Percentiles rank a stretch among this genome's conserved stretches.
Conservation (phyloP, 2,113 vertebrate genomes). For the Silurus asotus region DNA sequence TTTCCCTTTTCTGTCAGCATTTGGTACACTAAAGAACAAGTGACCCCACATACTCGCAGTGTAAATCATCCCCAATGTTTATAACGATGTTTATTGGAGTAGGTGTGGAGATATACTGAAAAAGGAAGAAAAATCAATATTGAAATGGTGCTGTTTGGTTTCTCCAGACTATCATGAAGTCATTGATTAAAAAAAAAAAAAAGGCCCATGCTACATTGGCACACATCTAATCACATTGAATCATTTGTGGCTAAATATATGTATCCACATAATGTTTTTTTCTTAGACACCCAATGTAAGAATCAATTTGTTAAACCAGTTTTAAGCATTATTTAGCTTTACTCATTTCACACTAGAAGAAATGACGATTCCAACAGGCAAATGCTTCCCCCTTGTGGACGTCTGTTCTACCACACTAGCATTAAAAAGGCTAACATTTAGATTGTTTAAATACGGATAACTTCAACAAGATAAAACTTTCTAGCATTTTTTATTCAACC, state of each 20-base stretch:
- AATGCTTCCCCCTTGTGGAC: constrained; percentile 32
- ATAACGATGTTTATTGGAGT: background rate
- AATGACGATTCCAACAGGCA: background rate
- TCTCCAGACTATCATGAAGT: background rate
- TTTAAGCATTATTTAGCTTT: background rate
- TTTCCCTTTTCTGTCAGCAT: background rate
- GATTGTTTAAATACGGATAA: background rate
- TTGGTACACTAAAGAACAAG: background rate
- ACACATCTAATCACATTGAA: background rate
- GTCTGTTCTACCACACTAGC: background rate
- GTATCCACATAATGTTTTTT: background rate
- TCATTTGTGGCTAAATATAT: background rate
- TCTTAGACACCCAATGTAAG: background rate
- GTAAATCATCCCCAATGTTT: background rate
- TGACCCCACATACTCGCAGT: background rate
- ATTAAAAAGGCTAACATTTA: background rate
- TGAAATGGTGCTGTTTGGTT: background rate
- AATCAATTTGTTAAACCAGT: background rate
- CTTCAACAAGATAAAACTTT: background rate
- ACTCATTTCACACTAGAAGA: background rate
- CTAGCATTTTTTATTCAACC: background rate
- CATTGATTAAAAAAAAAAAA: background rate
- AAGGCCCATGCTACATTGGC: background rate
- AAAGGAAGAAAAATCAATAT: background rate
- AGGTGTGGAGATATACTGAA: background rate